Percentiles rank a stretch among this genome's conserved stretches.
These are phyloP conservation scores for Auanema freiburgensis DNA, from an alignment of 2,888 invertebrate genomes.

Conservation along the genomic window DNA sequence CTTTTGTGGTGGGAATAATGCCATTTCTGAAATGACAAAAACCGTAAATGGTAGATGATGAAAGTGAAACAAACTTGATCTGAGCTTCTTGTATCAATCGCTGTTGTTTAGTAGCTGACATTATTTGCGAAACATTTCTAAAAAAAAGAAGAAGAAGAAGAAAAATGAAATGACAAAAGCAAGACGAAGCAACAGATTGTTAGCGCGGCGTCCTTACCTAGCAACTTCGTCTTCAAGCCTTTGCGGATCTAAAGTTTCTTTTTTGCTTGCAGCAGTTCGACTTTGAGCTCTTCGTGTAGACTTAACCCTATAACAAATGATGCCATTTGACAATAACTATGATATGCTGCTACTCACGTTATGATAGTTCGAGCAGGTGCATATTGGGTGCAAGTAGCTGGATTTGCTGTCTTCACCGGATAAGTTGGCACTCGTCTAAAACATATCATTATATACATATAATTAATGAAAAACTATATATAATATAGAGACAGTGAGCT, in stretches of 20 bases:
- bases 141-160: too few species aligned
- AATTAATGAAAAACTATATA: background rate
- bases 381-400: conserved; percentile 13
- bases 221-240: conserved; percentile 40
- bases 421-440: conserved; percentile 19
- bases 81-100: conserved; percentile 26
- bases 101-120: conserved; percentile 37
- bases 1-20: conserved; percentile 3
- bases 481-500: conserved; percentile 5
- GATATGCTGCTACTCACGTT: conserved; percentile 11
- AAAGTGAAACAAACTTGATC: conserved; percentile 15
- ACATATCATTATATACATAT: background rate
- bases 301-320: background rate
- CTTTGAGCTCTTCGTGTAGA: background rate
- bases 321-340: background rate
- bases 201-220: background rate
- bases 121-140: conserved; percentile 42
- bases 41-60: background rate
- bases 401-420: conserved; percentile 20
- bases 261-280: conserved; percentile 21
- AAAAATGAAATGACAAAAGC: conserved; percentile 3
- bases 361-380: conserved; percentile 14
- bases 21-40: conserved; percentile 18
- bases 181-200: background rate
- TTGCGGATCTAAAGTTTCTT: conserved; percentile 35